Conservation (phyloP, 2,888 invertebrate species). For the Drosophila niveifrons region DNA sequence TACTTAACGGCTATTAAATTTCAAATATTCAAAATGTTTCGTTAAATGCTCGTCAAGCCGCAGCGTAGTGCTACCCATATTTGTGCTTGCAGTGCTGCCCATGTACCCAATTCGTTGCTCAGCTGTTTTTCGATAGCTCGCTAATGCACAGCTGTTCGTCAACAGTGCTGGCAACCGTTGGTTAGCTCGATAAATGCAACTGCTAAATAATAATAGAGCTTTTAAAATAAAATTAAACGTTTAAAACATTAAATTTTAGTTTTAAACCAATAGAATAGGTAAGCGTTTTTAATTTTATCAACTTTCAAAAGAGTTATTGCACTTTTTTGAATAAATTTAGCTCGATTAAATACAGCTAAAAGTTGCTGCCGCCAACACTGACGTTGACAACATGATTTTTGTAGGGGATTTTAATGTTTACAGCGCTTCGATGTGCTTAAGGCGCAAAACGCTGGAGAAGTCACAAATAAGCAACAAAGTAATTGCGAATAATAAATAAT, state of each 20-base stretch:
- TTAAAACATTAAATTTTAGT: no score
- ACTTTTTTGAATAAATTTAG: not conserved
- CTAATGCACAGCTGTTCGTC: slow-evolving; percentile 36
- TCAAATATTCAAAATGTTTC: slow-evolving; percentile 17
- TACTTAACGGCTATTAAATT: not conserved
- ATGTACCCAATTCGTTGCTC: slow-evolving; percentile 5
- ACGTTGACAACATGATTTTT: slow-evolving; percentile 24
- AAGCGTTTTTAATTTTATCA: no score
- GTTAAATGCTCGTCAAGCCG: slow-evolving; percentile 10
- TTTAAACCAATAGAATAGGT: no score
- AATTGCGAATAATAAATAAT: slow-evolving; percentile 59
- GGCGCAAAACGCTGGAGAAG: slow-evolving; percentile 24
- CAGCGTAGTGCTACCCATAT: slow-evolving; percentile 18
- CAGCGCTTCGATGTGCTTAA: slow-evolving; percentile 33
- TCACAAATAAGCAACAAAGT: not conserved
- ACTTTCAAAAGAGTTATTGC: no score
- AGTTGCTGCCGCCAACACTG: slow-evolving; percentile 31
- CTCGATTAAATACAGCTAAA: not conserved
- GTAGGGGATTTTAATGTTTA: slow-evolving; percentile 55
- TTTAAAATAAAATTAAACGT: not conserved
- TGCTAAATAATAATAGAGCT: not conserved
- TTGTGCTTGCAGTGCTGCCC: slow-evolving; percentile 30
- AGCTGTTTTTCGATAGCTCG: slow-evolving; percentile 52
- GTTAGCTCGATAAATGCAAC: not conserved
- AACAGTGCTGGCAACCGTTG: slow-evolving; percentile 37